Conservation (phyloP, 2,888 invertebrate genomes). For the Thymelicus lineola region DNA sequence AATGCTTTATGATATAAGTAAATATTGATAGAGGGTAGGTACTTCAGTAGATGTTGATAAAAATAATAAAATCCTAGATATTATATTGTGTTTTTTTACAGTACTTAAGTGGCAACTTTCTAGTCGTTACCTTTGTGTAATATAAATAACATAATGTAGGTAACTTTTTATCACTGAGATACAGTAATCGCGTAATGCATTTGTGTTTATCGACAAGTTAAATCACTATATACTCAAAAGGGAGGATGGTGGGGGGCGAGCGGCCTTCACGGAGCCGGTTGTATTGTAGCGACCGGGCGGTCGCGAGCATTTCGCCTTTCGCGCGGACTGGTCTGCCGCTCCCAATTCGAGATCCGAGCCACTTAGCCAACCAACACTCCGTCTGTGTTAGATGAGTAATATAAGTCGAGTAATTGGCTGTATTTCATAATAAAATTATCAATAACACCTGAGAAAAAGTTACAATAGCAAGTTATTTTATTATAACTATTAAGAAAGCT, state of each 20-base stretch:
- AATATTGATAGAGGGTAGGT: too few species aligned
- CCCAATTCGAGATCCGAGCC: slow-evolving; percentile 59
- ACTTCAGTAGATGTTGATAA: too few species aligned
- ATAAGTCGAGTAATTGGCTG: slow-evolving; percentile 27
- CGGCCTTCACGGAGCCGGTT: slow-evolving; percentile 84
- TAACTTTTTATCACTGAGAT: too few species aligned
- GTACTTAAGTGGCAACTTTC: too few species aligned
- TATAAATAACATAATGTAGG: too few species aligned
- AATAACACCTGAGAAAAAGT: not conserved
- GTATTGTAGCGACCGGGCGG: slow-evolving; percentile 67
- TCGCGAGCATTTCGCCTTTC: slow-evolving; percentile 82
- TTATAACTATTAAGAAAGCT: too few species aligned
- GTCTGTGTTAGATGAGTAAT: slow-evolving; percentile 35
- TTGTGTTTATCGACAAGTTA: slow-evolving; percentile 30
- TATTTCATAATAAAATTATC: not conserved
- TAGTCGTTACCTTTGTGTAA: too few species aligned
- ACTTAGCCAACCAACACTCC: slow-evolving; percentile 36
- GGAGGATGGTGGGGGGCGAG: slow-evolving; percentile 68
- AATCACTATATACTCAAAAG: slow-evolving; percentile 60
- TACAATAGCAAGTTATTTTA: too few species aligned
- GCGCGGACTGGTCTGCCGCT: slow-evolving; percentile 73
- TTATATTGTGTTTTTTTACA: too few species aligned
- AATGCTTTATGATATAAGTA: too few species aligned
- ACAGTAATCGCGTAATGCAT: too few species aligned
- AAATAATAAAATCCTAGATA: too few species aligned